Conservation (phyloP, 2,888 invertebrate species). For the Parnassius orleans region DNA sequence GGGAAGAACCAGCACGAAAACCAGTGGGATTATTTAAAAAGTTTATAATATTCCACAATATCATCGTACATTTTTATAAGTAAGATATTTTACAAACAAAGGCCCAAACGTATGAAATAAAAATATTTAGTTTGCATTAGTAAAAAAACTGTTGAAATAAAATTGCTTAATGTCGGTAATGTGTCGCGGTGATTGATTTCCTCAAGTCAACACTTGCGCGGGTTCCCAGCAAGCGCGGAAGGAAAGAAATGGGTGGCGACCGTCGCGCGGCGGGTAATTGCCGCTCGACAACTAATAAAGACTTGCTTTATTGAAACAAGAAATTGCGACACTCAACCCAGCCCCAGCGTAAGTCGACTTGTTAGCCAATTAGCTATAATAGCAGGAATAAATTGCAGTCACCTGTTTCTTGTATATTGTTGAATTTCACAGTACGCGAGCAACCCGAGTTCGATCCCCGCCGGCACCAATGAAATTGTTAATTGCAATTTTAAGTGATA, state of each 20-base stretch:
- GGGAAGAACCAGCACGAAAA: too few relatives aligned
- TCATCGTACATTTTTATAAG: too few relatives aligned
- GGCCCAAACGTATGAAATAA: too few relatives aligned
- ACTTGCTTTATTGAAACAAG: constrained; percentile 69
- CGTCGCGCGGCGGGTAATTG: constrained; percentile 50
- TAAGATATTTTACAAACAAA: too few relatives aligned
- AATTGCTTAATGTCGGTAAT: constrained; percentile 29
- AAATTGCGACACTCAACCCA: constrained; percentile 61
- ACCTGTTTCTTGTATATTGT: constrained; percentile 30
- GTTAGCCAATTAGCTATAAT: constrained; percentile 60
- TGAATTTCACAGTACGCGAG: too few relatives aligned
- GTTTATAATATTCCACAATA: too few relatives aligned
- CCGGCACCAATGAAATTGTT: too few relatives aligned
- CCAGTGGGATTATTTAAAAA: too few relatives aligned
- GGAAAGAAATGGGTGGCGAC: constrained; percentile 46
- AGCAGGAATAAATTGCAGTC: constrained; percentile 53
- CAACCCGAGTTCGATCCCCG: too few relatives aligned
- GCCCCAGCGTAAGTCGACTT: constrained; percentile 47
- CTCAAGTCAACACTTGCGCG: constrained; percentile 54
- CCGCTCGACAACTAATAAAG: constrained; percentile 51
- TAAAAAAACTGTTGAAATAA: not conserved
- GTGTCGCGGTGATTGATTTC: constrained; percentile 60
- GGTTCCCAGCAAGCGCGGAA: constrained; percentile 57
- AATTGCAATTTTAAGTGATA: too few relatives aligned
- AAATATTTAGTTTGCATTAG: too few relatives aligned